Base-by-base conservation (phyloP, 2,797 vertebrate species). In the Heterohyrax brucei region DNA sequence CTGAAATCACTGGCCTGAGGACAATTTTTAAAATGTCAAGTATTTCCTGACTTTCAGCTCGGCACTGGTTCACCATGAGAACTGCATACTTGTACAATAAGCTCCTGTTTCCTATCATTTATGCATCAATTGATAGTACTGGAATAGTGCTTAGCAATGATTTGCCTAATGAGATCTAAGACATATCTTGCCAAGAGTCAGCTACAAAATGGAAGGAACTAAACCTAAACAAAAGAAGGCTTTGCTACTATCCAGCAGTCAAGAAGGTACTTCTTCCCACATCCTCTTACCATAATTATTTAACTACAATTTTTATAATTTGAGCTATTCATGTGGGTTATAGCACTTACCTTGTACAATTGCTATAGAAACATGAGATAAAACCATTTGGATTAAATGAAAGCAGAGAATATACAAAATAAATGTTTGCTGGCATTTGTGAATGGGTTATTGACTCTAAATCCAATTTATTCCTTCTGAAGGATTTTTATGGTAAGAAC, bases 231-330 rank as follows among this genome's bases (percentile, higher is more conserved):
- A 83, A 83, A 64, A n/a, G 39, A 39, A 50, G 10, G 0, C 2
- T 81, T 76, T 97, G 72, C 18, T 56, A 3, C 83, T 96, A 93
- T 48, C 39, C 22, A 53, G 73, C 44, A 28, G 87, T 68, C 75
- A 21, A 28, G 19, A 66, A 87, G 4, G 61, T 48, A 21, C n/a
- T 7, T 73, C 22, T 72, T 26, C 26, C 21, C 1, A 39, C 5
- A 1, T 30, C 13, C 12, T 24, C 16, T 21, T 0, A 64, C 7
- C 48, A 33, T 50, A 18, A 62, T 83, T 79, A 66, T 81, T 72
- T 79, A 30, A 56, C 33, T 30, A 12, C 50, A 66, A 46, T 33
- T 21, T 64, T 61, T 26, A 62, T 6, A 84, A 46, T 84, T 76
- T 87, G 56, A 93, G 78, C 28, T 56, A 73, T 53, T 80, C 30